Evolutionary conservation across 1,140 invertebrate genomes (phyloP).

Genomic region (Zaprionus inermis): DNA sequence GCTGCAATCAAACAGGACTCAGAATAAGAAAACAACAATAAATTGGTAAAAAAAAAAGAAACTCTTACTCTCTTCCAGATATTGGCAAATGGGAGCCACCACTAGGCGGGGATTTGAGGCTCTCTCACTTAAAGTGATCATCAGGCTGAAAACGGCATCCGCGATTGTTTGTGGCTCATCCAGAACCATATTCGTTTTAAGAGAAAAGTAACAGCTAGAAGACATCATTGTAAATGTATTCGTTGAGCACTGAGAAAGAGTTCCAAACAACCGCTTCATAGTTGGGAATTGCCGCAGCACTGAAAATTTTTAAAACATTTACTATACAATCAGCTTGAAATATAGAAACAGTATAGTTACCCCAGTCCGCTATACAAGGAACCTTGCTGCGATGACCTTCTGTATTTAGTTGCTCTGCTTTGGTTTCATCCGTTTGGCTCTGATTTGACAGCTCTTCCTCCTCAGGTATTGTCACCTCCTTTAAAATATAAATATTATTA

Average conservation of each 20-base stretch:
- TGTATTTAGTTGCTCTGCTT: constrained; percentile 88
- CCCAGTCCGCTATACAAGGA: constrained; percentile 90
- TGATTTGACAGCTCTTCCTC: constrained; percentile 83
- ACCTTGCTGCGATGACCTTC: constrained; percentile 84
- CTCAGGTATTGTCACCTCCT: constrained; percentile 81
- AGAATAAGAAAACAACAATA: background rate
- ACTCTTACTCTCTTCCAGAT: constrained; percentile 88
- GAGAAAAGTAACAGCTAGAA: constrained; percentile 65
- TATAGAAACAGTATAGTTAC: constrained; percentile 28
- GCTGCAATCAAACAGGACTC: constrained; percentile 65
- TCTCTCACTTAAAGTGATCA: constrained; percentile 89
- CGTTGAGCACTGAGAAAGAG: constrained; percentile 89
- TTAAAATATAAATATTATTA: background rate
- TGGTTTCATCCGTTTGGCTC: constrained; percentile 91
- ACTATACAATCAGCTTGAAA: constrained; percentile 64
- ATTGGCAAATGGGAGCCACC: constrained; percentile 90
- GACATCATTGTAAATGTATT: constrained; percentile 87
- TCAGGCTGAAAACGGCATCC: constrained; percentile 93
- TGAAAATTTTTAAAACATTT: constrained; percentile 41
- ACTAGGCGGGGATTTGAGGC: constrained; percentile 90
- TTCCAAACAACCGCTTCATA: constrained; percentile 92
- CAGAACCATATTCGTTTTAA: constrained; percentile 84
- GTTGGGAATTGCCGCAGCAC: constrained; percentile 91
- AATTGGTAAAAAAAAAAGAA: background rate
- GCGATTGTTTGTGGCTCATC: constrained; percentile 87